These are phyloP conservation scores for Babyrousa celebensis DNA, from an alignment of 2,797 vertebrate genomes.

Conservation along the genomic window DNA sequence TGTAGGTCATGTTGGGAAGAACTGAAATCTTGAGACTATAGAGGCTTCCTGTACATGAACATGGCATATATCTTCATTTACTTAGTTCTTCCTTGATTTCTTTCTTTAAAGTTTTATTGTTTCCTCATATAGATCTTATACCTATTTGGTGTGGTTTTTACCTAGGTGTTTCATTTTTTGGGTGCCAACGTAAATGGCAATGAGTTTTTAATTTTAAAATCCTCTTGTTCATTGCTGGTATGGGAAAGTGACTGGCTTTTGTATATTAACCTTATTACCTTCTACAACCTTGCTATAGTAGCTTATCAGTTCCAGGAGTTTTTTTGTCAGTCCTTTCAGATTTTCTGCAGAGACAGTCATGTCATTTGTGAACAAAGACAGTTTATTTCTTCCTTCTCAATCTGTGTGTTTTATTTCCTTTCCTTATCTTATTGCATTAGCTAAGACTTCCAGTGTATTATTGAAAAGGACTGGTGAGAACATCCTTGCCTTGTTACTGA, in stretches of 20 bases:
- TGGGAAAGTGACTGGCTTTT: not conserved
- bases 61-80: not conserved
- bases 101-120: not conserved
- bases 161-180: conserved; percentile 4
- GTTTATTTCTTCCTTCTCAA: conserved; percentile 44
- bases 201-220: conserved; percentile 29
- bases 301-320: not conserved
- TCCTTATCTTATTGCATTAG: conserved; percentile 20
- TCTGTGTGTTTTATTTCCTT: conserved; percentile 28
- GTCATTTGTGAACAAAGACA: not conserved
- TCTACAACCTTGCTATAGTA: not conserved
- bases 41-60: not conserved
- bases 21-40: not conserved
- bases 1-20: not conserved
- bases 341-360: not conserved
- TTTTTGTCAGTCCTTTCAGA: not conserved
- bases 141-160: conserved; percentile 21
- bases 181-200: conserved; percentile 22
- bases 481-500: not conserved
- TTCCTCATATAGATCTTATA: not conserved
- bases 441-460: not conserved
- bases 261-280: not conserved
- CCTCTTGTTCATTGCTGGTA: not conserved
- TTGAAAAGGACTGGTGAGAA: conserved; percentile 1
- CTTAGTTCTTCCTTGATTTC: conserved; percentile 34